Conservation (phyloP, 2,888 invertebrate species). For the Caenorhabditis sulstoni region DNA sequence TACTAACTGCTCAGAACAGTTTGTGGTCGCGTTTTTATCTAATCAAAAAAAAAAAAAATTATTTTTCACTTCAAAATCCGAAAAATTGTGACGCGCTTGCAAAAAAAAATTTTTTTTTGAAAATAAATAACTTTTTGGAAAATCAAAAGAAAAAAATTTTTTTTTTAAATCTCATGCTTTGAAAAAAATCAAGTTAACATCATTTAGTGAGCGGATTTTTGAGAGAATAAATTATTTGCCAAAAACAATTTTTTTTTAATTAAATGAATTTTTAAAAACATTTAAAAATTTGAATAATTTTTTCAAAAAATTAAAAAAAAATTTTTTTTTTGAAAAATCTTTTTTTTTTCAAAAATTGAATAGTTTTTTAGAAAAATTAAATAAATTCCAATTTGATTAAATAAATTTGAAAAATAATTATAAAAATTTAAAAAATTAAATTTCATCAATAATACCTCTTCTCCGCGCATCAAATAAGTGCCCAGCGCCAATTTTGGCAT, state of each 20-base stretch:
- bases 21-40: too few species aligned
- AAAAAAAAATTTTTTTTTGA: too few species aligned
- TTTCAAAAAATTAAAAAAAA: not conserved
- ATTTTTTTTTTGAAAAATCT: constrained; percentile 12
- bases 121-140: too few species aligned
- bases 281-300: not conserved
- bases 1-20: too few species aligned
- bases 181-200: not conserved
- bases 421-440: not conserved
- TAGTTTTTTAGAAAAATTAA: constrained; percentile 8
- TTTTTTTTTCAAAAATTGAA: constrained; percentile 14
- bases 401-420: constrained; percentile 1
- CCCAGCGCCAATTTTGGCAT: constrained; percentile 47
- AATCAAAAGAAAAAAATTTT: too few species aligned
- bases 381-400: not conserved
- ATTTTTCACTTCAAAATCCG: too few species aligned
- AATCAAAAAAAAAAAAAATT: too few species aligned
- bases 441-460: constrained; percentile 15
- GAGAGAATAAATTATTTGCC: too few species aligned
- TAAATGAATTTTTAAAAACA: not conserved
- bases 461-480: constrained; percentile 26
- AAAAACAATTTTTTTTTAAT: too few species aligned
- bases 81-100: too few species aligned
- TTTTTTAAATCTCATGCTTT: too few species aligned
- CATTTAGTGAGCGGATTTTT: too few species aligned